phyloP scores from a whole-genome alignment of 2,113 vertebrate genomes.

The Isurus oxyrinchus region DNA sequence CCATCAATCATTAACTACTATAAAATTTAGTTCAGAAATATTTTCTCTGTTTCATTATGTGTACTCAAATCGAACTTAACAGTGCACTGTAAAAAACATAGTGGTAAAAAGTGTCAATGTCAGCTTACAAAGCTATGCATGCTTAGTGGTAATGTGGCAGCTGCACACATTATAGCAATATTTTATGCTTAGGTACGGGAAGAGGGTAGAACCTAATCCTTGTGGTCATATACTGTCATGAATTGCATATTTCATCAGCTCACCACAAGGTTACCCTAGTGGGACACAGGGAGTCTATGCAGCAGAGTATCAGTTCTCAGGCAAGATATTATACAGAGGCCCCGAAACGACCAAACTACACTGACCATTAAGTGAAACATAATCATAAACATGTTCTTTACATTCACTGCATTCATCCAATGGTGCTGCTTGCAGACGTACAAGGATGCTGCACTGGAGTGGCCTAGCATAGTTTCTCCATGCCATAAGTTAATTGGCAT shows the following conservation, averaged over 20 bases:
- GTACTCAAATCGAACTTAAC: neutral
- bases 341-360: neutral
- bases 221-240: neutral
- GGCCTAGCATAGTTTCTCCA: neutral
- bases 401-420: neutral
- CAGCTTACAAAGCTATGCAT: neutral
- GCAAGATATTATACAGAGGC: neutral
- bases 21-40: neutral
- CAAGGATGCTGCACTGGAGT: neutral
- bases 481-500: neutral
- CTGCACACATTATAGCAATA: neutral
- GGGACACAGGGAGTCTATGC: neutral
- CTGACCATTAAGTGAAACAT: neutral
- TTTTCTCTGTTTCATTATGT: neutral
- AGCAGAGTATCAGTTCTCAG: neutral
- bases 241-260: neutral
- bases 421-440: neutral
- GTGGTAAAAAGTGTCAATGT: neutral
- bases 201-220: neutral
- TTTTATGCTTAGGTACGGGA: neutral
- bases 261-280: neutral
- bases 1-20: constrained; percentile 3
- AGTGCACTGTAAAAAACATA: neutral
- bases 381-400: neutral
- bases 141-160: neutral